These are phyloP conservation scores for Callorhinus ursinus DNA, from an alignment of 2,113 vertebrate species.

Conservation along the genomic window DNA sequence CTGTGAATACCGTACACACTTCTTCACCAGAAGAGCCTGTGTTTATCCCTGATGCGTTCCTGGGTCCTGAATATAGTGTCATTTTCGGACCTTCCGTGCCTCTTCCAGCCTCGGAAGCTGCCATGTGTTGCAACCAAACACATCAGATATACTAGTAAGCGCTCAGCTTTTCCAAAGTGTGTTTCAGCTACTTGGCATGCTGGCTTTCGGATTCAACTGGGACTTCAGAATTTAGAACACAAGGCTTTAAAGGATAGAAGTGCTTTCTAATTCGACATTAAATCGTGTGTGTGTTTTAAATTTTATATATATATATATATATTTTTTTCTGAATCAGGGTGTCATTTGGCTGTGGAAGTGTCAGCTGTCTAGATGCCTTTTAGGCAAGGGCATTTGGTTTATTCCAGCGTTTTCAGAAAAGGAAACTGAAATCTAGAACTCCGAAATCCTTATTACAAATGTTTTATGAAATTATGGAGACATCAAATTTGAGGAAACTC, in stretches of 20 bases:
- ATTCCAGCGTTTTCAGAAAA: not conserved
- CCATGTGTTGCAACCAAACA: not conserved
- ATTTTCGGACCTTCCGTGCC: not conserved
- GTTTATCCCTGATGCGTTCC: not conserved
- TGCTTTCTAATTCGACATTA: not conserved
- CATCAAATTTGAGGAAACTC: not conserved
- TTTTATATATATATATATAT: not conserved
- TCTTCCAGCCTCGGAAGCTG: not conserved
- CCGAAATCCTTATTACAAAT: not conserved
- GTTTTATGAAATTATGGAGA: not conserved
- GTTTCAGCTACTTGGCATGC: not conserved
- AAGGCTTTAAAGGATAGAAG: not conserved
- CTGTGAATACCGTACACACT: not conserved
- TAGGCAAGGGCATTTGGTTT: not conserved
- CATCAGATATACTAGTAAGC: too few relatives aligned
- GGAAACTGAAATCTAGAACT: not conserved
- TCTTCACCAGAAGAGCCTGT: not conserved
- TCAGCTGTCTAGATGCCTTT: not conserved
- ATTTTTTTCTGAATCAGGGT: not conserved
- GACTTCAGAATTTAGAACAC: not conserved
- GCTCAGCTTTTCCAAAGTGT: not conserved
- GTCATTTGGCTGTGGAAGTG: not conserved
- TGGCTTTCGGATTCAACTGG: not conserved
- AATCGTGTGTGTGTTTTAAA: not conserved
- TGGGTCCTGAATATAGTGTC: not conserved